phyloP scores from a whole-genome alignment of 2,888 invertebrate genomes.

The Bruchidius siliquastri region DNA sequence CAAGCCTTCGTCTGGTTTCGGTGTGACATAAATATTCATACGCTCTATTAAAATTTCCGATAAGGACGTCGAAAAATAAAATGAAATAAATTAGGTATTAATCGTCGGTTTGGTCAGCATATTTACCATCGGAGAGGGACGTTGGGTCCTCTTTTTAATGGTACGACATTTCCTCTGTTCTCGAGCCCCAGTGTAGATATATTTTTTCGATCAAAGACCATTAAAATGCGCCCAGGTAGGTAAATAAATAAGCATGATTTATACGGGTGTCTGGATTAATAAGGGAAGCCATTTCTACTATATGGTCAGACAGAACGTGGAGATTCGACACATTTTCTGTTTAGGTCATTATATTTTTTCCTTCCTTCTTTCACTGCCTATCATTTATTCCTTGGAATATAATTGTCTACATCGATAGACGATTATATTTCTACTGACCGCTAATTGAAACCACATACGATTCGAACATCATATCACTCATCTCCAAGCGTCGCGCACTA shows the following conservation, averaged over 20 bases:
- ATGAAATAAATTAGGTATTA: conserved; percentile 18
- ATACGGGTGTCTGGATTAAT: conserved; percentile 13
- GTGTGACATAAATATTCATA: conserved; percentile 14
- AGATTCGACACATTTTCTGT: background rate
- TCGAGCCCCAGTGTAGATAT: conserved; percentile 10
- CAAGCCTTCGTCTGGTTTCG: background rate
- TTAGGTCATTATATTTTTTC: too few species aligned
- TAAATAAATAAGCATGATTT: conserved; percentile 28
- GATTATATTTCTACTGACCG: too few species aligned
- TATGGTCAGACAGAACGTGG: background rate
- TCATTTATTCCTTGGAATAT: too few species aligned
- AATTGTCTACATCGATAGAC: too few species aligned
- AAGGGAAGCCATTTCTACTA: background rate
- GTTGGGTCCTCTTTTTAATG: conserved; percentile 15
- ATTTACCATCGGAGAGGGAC: conserved; percentile 14
- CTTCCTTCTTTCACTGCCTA: too few species aligned
- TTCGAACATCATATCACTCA: too few species aligned
- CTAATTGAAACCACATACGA: too few species aligned
- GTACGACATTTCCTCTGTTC: conserved; percentile 22
- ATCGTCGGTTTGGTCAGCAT: background rate
- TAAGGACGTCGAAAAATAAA: conserved; percentile 14
- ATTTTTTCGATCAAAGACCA: conserved; percentile 14
- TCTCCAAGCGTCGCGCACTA: too few species aligned
- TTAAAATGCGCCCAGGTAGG: conserved; percentile 13
- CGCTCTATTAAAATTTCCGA: conserved; percentile 16